Percentiles rank a stretch among this genome's conserved stretches.
Evolutionary conservation across 2,797 vertebrate genomes (phyloP).

Genomic region (Pampus argenteus): DNA sequence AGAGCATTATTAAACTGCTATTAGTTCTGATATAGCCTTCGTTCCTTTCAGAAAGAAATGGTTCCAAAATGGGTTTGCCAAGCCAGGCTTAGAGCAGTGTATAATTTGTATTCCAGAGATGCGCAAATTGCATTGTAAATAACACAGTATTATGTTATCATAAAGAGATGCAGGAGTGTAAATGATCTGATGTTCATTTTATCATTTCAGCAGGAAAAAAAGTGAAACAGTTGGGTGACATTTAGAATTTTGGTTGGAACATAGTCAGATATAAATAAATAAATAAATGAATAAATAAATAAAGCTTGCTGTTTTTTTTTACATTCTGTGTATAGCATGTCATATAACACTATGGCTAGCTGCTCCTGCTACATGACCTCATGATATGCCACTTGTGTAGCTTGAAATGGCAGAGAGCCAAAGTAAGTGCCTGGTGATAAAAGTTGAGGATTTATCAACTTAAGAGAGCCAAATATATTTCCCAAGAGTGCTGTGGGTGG

Average conservation of each 20-base stretch:
- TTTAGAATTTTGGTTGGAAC: conserved; percentile 7
- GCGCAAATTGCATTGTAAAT: not conserved
- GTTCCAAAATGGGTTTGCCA: not conserved
- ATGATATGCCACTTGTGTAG: not conserved
- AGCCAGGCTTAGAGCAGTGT: not conserved
- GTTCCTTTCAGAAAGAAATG: not conserved
- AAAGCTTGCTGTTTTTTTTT: too few species aligned
- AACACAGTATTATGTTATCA: not conserved
- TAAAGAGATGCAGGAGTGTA: not conserved
- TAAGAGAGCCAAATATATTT: not conserved
- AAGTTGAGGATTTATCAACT: not conserved
- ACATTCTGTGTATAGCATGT: conserved; percentile 2
- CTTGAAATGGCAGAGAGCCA: conserved; percentile 3
- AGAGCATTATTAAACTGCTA: conserved; percentile 8
- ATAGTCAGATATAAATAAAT: too few species aligned
- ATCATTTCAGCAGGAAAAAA: not conserved
- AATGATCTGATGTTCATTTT: conserved; percentile 3
- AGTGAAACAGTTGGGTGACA: conserved; percentile 11
- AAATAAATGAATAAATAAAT: too few species aligned
- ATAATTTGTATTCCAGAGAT: not conserved
- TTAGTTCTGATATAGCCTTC: not conserved
- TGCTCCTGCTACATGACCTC: not conserved
- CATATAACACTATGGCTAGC: conserved; percentile 5
- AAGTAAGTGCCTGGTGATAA: not conserved
- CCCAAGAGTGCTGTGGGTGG: not conserved